A percentile compares a stretch with the other conserved stretches of the same genome.
phyloP scores from a whole-genome alignment of 2,888 invertebrate species.

The Buathra laborator region DNA sequence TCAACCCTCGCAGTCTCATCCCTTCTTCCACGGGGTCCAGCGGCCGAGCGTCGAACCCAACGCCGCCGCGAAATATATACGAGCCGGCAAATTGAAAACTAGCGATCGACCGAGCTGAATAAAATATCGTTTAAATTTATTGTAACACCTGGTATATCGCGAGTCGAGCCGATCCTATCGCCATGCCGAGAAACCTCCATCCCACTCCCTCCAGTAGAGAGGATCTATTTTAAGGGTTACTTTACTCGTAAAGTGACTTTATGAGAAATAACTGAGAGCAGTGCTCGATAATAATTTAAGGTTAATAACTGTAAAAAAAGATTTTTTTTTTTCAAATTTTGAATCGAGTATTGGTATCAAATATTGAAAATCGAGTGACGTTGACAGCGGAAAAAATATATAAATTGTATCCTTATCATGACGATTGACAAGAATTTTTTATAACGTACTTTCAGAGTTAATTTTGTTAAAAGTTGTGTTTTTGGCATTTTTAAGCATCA shows the following conservation, averaged over 20 bases:
- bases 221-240: constrained; percentile 40
- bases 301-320: not conserved
- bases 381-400: no score
- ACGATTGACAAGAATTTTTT: no score
- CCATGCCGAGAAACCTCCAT: constrained; percentile 8
- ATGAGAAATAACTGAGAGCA: not conserved
- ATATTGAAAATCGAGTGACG: no score
- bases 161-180: constrained; percentile 26
- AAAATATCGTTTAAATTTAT: constrained; percentile 85
- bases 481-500: no score
- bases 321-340: not conserved
- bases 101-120: constrained; percentile 84
- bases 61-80: constrained; percentile 81
- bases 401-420: no score
- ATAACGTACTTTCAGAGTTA: no score
- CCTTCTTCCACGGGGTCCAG: constrained; percentile 60
- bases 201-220: not conserved
- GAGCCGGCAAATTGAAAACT: constrained; percentile 85
- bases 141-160: constrained; percentile 84
- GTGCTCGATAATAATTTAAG: no score
- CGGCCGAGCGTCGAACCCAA: constrained; percentile 62
- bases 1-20: constrained; percentile 64
- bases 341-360: no score
- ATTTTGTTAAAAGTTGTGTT: no score
- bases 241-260: constrained; percentile 5